Evolutionary conservation across 2,888 invertebrate genomes (phyloP), one percentile per base, ranked within the genome.

Genomic region (Herminia tarsipennalis): DNA sequence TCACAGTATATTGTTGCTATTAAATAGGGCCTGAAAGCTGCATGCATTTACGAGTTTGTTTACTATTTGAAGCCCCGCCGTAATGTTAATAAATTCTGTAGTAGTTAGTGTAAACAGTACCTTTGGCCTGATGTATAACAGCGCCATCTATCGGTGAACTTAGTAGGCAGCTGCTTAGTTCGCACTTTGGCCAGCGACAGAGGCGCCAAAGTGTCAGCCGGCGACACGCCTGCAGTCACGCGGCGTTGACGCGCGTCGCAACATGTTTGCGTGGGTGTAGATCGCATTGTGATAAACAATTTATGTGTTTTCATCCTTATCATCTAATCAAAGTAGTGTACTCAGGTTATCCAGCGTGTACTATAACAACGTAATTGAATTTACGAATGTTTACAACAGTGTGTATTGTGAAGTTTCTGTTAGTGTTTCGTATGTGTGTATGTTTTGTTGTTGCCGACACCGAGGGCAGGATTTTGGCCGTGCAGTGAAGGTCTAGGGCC

Each of bases 171-270:
- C 35, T 22, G 12, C 3, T 57, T 80, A 82, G 79, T 86, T 81
- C 72, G 0, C 10, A 35, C 36, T 68, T 52, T 56, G 54, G 54
- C 73, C 83, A 63, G 54, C 24, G 38, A 22, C 24, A 25, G 50
- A 58, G 75, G 87, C 89, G 88, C 87, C 83, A 70, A 85, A 79
- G 81, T 88, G 86, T 86, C 87, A 88, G 70, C 77, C 84, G 81
- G 74, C 83, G 83, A 80, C 85, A 85, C 86, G 85, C 84, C 84
- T 84, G 86, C 88, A 91, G 90, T 88, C 89, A 89, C 88, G 89
- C 89, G 88, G 88, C 89, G 89, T 88, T 88, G 87, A 83, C 85
- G 86, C 86, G 88, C 87, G 88, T 83, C 78, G 83, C 78, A 84
- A 78, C 83, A 85, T 88, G 85, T 74, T 81, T 83, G 86, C 79